A percentile compares a stretch with the other conserved stretches of the same genome.
phyloP scores from a whole-genome alignment of 2,888 invertebrate species.

The Pogonocherus hispidulus region DNA sequence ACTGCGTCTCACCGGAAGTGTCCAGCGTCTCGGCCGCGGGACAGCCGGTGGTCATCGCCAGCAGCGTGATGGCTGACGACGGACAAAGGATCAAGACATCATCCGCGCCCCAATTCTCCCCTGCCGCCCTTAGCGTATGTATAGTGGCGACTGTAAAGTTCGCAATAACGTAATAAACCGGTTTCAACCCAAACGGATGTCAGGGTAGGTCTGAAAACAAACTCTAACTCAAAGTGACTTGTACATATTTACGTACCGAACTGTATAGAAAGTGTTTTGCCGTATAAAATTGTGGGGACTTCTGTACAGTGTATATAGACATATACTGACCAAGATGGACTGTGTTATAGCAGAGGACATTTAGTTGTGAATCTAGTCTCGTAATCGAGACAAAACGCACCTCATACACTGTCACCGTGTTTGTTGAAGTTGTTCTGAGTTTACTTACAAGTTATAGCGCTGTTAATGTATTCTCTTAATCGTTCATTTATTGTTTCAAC shows the following conservation, averaged over 20 bases:
- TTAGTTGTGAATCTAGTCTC: conserved; percentile 6
- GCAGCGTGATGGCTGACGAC: conserved; percentile 79
- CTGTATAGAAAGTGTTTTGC: conserved; percentile 24
- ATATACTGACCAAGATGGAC: conserved; percentile 12
- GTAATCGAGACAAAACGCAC: conserved; percentile 16
- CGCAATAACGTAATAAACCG: conserved; percentile 57
- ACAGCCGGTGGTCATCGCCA: conserved; percentile 75
- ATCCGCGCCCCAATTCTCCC: conserved; percentile 29
- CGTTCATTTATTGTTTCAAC: conserved; percentile 40
- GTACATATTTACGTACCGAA: conserved; percentile 27
- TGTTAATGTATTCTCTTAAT: conserved; percentile 32
- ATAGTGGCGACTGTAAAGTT: conserved; percentile 47
- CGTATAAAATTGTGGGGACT: conserved; percentile 15
- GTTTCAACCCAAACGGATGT: conserved; percentile 3
- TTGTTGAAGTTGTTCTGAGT: conserved; percentile 31
- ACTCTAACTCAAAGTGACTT: conserved; percentile 28
- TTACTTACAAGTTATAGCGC: conserved; percentile 30
- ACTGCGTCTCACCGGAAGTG: conserved; percentile 70
- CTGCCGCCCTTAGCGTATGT: conserved; percentile 43
- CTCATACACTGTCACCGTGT: conserved; percentile 19
- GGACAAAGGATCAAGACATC: conserved; percentile 64
- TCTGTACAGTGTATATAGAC: conserved; percentile 30
- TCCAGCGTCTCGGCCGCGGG: conserved; percentile 67
- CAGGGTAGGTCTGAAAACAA: conserved; percentile 29
- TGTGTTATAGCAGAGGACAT: not conserved